Evolutionary conservation across 2,797 vertebrate species (phyloP), one percentile per base, ranked within the genome.

Genomic region (Loriculus beryllinus): DNA sequence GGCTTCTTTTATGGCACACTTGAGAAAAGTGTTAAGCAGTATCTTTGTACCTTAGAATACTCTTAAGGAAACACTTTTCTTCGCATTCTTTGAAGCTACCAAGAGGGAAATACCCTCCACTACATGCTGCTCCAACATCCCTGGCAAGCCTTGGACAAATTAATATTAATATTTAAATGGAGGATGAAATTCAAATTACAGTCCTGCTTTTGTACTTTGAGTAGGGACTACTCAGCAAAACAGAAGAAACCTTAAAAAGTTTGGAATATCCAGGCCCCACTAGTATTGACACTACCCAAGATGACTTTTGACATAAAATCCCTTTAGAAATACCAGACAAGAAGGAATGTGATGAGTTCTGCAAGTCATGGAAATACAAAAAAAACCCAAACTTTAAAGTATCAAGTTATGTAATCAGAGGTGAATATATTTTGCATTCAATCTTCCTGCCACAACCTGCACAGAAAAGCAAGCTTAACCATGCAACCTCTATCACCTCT

Each of bases 1-100:
- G 97, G 97, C 96, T 98, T 98, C 97, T 97, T 97, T 97, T 79
- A 96, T 93, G 95, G 95, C 90, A 97, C 6, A 40, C 70, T 79
- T 92, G 39, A 74, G 90, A 57, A 49, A 69, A 85, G 75, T 31
- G 42, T 88, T 62, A 92, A 91, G 74, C 22, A 49, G 14, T 72
- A 89, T 47, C 78, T 60, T 37, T 72, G 33, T 62, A 54, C 64
- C 76, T 93, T 83, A 76, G 88, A 88, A 86, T 51, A 86, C 65
- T 69, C 57, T 65, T 75, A 83, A 75, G 76, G 76, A 93, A 90
- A 49, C 65, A 88, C 29, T 33, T 48, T 86, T 77, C 80, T 79
- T 51, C 45, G 60, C 19, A 25, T 70, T 88, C 37, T 68, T 88
- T 78, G 67, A 78, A 92, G 39, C 14, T 43, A 28, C 9, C 10